These are phyloP conservation scores for Synergus itoensis DNA, from an alignment of 2,888 invertebrate species.

Conservation along the genomic window DNA sequence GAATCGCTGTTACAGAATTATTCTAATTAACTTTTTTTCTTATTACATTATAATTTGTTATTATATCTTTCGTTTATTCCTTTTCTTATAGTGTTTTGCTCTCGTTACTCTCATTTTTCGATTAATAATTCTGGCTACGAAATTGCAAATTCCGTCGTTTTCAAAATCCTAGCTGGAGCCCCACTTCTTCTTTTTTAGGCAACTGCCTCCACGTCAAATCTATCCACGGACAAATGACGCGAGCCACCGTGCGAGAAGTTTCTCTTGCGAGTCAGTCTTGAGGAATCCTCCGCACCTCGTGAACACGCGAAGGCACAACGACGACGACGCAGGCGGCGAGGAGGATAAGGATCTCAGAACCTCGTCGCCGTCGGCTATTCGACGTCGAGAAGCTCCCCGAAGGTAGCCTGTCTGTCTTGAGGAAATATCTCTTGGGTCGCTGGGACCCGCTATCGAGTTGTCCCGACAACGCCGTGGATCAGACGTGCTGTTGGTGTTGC, in stretches of 20 bases:
- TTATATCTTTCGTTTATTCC: constrained; percentile 40
- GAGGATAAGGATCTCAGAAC: constrained; percentile 52
- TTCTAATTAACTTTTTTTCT: background rate
- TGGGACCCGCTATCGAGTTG: constrained; percentile 51
- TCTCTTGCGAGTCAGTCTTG: constrained; percentile 73
- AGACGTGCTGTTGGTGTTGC: constrained; percentile 69
- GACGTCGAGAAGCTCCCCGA: constrained; percentile 43
- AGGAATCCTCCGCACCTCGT: constrained; percentile 67
- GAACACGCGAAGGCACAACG: constrained; percentile 55
- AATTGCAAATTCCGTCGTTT: background rate
- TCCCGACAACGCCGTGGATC: constrained; percentile 65
- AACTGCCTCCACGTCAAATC: constrained; percentile 33
- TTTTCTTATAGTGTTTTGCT: constrained; percentile 31
- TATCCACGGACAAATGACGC: constrained; percentile 48
- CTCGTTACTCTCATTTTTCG: constrained; percentile 47
- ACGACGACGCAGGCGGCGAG: constrained; percentile 55
- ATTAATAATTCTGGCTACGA: background rate
- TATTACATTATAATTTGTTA: constrained; percentile 36
- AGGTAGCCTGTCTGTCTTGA: constrained; percentile 48
- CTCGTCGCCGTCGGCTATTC: constrained; percentile 44
- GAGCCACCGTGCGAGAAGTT: constrained; percentile 57
- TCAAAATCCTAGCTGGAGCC: constrained; percentile 30
- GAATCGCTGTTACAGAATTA: constrained; percentile 20
- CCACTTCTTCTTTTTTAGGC: constrained; percentile 31
- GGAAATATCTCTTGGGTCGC: constrained; percentile 48